Percentiles rank a stretch among this genome's conserved stretches.
Conservation (phyloP, 2,797 vertebrate species). For the Molossus alvarezi region DNA sequence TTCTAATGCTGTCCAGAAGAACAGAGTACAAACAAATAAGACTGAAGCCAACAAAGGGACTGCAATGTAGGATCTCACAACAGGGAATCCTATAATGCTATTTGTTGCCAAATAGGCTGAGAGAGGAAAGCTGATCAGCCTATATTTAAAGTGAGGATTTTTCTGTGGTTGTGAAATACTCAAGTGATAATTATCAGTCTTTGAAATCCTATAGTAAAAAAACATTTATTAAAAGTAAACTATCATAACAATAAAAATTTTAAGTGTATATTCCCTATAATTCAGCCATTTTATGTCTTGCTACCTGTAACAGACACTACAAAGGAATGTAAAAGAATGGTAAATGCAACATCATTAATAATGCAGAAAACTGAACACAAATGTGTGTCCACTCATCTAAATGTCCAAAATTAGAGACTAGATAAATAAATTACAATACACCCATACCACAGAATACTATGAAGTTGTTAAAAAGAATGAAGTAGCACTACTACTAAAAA, state of each 20-base stretch:
- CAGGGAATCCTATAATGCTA: conserved; percentile 39
- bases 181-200: conserved; percentile 20
- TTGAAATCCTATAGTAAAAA: conserved; percentile 52
- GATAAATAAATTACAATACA: conserved; percentile 1
- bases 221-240: conserved; percentile 45
- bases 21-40: conserved; percentile 75
- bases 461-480: not conserved
- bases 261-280: not conserved
- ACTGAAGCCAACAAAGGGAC: conserved; percentile 62
- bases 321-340: conserved; percentile 43
- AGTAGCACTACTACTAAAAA: conserved; percentile 22
- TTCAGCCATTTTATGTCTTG: conserved; percentile 45
- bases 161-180: conserved; percentile 48
- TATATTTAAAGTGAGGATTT: not conserved
- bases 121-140: not conserved
- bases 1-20: conserved; percentile 83
- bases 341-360: not conserved
- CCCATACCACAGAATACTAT: conserved; percentile 7
- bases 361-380: conserved; percentile 46
- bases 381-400: not conserved
- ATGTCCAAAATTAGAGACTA: conserved; percentile 1
- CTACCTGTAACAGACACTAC: not conserved
- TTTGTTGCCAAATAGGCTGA: conserved; percentile 62
- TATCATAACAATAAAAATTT: conserved; percentile 34
- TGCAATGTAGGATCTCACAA: conserved; percentile 39